A percentile compares a stretch with the other conserved stretches of the same genome.
Conservation (phyloP, 2,113 vertebrate genomes). For the human region GRCh38 chr20:15967501-15968000, state of each 20-base stretch:
- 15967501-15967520: slow-evolving; percentile 41
- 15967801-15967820: background rate
- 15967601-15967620: slow-evolving; percentile 73
- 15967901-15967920: background rate
- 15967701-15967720: background rate
- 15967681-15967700: background rate
- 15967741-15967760: background rate
- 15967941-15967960: background rate
- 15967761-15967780: background rate
- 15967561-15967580: slow-evolving; percentile 56
- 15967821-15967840: background rate
- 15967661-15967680: background rate
- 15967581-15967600: slow-evolving; percentile 63
- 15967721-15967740: background rate
- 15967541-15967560: slow-evolving; percentile 76
- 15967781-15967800: background rate
- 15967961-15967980: background rate
- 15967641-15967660: background rate
- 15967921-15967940: slow-evolving; percentile 30
- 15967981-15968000: slow-evolving; percentile 23
- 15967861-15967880: background rate
- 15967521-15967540: slow-evolving; percentile 54
- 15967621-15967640: slow-evolving; percentile 77
- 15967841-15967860: background rate
- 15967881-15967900: background rate